Evolutionary conservation across 2,797 vertebrate genomes (phyloP), one percentile per base, ranked within the genome.

Genomic region (Spea hammondii): DNA sequence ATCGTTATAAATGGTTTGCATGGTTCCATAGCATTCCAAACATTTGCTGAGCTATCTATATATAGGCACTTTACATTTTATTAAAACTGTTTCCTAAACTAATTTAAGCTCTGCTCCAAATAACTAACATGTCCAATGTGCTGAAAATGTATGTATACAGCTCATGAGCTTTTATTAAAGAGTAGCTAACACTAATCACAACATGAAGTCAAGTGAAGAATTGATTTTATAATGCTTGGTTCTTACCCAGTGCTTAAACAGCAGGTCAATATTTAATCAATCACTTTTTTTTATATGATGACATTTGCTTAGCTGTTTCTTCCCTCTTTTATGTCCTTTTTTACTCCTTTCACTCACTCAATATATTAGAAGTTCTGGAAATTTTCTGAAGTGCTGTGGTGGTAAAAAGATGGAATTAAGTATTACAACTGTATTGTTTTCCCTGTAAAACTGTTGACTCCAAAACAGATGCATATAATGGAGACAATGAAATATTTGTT

Each of bases 241-340:
- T 82, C 59, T 82, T 82, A 82, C 80, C 75, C 64, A 82, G 74
- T 82, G 70, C 80, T 78, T 82, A 82, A 82, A 82, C 80, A 82
- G 75, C 80, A 82, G 80, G 80, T 78, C 80, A 82, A 82, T 82
- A 82, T 77, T 82, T 82, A 82, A 82, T 82, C 80, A 82, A 77
- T 82, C 80, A 82, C 75, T 55, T 82, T 72, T 70, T 82, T 74
- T 73, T 13, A 62, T 77, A 74, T 70, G 65, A 70, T 82, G 80
- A 82, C 75, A 82, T 82, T 82, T 82, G 49, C 75, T 78, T 82
- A 74, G 75, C 55, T 74, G 65, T 72, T 82, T 77, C 67, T 44
- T 67, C 50, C 57, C 74, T 82, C 65, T 17, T 54, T 69, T 50
- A 78, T 32, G 32, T 32, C 32, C 32, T 50, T 62, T 74, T 70